These are phyloP conservation scores for Epistrophe grossulariae DNA, from an alignment of 2,888 invertebrate species.

Conservation along the genomic window DNA sequence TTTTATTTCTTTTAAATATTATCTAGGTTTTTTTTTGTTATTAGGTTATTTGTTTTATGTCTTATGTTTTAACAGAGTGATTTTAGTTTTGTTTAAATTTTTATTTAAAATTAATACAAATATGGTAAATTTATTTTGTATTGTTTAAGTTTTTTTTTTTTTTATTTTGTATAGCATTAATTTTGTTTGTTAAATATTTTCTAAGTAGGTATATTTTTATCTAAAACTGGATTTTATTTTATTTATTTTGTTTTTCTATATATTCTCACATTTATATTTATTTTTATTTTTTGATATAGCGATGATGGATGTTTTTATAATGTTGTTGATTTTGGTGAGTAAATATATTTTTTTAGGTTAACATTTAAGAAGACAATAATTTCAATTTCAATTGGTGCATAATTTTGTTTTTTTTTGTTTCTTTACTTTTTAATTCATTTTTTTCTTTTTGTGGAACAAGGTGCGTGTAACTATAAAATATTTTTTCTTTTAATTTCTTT, in stretches of 20 bases:
- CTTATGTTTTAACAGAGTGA: constrained; percentile 59
- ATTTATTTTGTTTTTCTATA: not conserved
- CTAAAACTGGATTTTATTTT: constrained; percentile 48
- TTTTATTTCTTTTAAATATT: constrained; percentile 23
- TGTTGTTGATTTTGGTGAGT: constrained; percentile 20
- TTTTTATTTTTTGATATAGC: constrained; percentile 14
- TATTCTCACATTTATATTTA: not conserved
- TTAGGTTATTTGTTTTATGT: constrained; percentile 23
- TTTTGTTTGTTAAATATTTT: constrained; percentile 49
- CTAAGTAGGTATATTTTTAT: constrained; percentile 57
- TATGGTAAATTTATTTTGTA: constrained; percentile 35
- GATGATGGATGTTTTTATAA: constrained; percentile 10
- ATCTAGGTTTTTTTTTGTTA: constrained; percentile 33
- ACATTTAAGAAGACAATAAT: constrained; percentile 56
- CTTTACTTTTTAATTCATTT: not conserved
- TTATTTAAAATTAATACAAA: constrained; percentile 52
- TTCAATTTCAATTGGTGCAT: constrained; percentile 61
- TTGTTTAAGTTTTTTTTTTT: constrained; percentile 29
- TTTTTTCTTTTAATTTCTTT: not conserved
- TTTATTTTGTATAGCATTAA: constrained; percentile 39
- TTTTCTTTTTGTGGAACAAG: constrained; percentile 55
- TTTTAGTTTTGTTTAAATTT: constrained; percentile 21
- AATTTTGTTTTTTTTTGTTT: constrained; percentile 41
- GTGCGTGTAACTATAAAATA: constrained; percentile 55
- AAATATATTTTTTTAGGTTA: constrained; percentile 22